phyloP scores from a whole-genome alignment of 2,888 invertebrate species.

The Tachystola acroxantha region DNA sequence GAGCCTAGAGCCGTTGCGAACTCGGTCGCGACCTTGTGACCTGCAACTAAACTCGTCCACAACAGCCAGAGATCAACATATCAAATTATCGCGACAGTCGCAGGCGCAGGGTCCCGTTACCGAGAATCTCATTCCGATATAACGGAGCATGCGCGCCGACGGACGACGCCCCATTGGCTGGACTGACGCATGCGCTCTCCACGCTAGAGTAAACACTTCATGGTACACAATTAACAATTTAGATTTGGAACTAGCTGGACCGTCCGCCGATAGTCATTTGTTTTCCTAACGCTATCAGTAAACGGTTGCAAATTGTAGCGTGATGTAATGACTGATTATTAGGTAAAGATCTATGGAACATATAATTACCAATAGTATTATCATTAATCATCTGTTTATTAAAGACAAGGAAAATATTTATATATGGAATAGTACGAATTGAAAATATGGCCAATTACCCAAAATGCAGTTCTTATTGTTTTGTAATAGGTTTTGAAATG shows the following conservation, averaged over 20 bases:
- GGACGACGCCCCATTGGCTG: slow-evolving; percentile 27
- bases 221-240: slow-evolving; percentile 15
- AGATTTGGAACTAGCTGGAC: slow-evolving; percentile 7
- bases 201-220: slow-evolving; percentile 18
- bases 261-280: too few relatives aligned
- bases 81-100: slow-evolving; percentile 15
- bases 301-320: too few relatives aligned
- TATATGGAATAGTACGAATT: too few relatives aligned
- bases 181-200: slow-evolving; percentile 12
- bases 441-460: too few relatives aligned
- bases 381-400: too few relatives aligned
- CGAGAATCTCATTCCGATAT: slow-evolving; percentile 44
- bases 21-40: slow-evolving; percentile 23
- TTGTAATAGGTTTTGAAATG: too few relatives aligned
- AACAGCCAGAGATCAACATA: slow-evolving; percentile 10
- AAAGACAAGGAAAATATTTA: too few relatives aligned
- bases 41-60: slow-evolving; percentile 10
- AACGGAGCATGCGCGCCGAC: slow-evolving; percentile 31
- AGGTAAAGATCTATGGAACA: too few relatives aligned
- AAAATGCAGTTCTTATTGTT: too few relatives aligned
- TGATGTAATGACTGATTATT: too few relatives aligned
- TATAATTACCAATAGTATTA: too few relatives aligned
- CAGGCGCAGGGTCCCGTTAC: slow-evolving; percentile 45
- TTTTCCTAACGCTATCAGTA: too few relatives aligned
- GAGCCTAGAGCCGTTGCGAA: neutral